Evolutionary conservation across 1,140 invertebrate genomes (phyloP), one percentile per base, ranked within the genome.

Genomic region (Anastrepha ludens): DNA sequence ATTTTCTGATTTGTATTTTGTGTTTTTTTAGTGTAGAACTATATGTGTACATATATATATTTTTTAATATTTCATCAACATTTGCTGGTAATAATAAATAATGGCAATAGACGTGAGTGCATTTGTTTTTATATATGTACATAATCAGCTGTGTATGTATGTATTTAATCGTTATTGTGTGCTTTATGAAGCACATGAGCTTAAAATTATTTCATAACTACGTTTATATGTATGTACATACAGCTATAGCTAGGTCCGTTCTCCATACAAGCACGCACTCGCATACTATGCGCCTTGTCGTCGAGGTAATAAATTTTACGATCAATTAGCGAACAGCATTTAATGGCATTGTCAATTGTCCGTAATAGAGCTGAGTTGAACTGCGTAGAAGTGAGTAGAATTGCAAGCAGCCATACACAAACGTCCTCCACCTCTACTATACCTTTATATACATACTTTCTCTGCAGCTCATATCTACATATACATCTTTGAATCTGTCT

Each of bases 241-340:
- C 55, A 55, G 11, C 8, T 55, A 81, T 8, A 9, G 2, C 7
- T 9, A 81, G 2, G 17, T n/a, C 55, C 55, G 13, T 13, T 13
- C 60, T 58, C 60, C 17, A 8, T 8, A 8, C 60, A 13, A 15
- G 11, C 13, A 15, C 20, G 39, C 39, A 70, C 65, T 70, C 2
- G 29, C 20, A 41, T 67, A 2, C 65, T 29, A 20, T 1, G 64
- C 64, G 29, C 29, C 15, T 15, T 47, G 41, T 74, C 15, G 39
- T 44, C 13, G 67, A 5, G 13, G 41, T 74, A 74, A 74, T 74
- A 74, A 74, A 74, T 74, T 81, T 81, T 47, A 81, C 74, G 47
- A 81, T 81, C 74, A 81, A 81, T 81, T 81, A 81, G 74, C 47
- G 47, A 11, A 58, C 15, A 50, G 47, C 17, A 81, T 81, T 81